Conservation (phyloP, 92 coral and sea anemone genomes). For the Porites evermanni region DNA sequence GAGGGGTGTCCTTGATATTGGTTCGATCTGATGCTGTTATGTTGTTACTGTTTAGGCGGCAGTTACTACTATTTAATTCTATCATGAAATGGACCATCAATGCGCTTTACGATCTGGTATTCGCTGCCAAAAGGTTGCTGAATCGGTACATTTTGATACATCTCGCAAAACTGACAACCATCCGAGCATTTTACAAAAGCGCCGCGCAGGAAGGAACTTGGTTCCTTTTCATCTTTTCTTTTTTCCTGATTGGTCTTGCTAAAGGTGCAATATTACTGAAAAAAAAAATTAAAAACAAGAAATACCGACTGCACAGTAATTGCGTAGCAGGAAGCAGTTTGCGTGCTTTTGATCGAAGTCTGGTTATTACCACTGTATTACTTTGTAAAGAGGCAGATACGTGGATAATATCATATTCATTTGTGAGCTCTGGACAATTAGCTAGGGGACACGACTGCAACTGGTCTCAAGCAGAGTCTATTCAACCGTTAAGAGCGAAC, state of each 20-base stretch:
- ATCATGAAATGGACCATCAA: slow-evolving; percentile 8
- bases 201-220: slow-evolving; percentile 6
- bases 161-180: not conserved
- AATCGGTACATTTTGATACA: not conserved
- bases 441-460: not conserved
- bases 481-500: not conserved
- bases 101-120: not conserved
- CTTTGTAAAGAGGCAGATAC: not conserved
- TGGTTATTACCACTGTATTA: not conserved
- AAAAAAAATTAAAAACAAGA: slow-evolving; percentile 34
- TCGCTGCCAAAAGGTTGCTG: not conserved
- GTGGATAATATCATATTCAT: slow-evolving; percentile 5
- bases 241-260: slow-evolving; percentile 16
- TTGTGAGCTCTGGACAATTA: not conserved
- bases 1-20: slow-evolving; percentile 1
- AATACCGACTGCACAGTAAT: slow-evolving; percentile 19
- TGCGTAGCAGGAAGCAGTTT: slow-evolving; percentile 41
- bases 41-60: slow-evolving; percentile 6
- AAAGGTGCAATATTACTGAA: slow-evolving; percentile 23
- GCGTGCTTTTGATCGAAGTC: slow-evolving; percentile 24
- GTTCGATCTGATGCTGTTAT: not conserved
- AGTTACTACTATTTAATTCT: slow-evolving; percentile 5
- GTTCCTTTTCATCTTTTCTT: not conserved
- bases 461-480: not conserved
- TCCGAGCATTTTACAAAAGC: not conserved